A percentile compares a stretch with the other conserved stretches of the same genome.
These are phyloP conservation scores for Diplodus puntazzo DNA, from an alignment of 2,797 vertebrate species.

Conservation along the genomic window DNA sequence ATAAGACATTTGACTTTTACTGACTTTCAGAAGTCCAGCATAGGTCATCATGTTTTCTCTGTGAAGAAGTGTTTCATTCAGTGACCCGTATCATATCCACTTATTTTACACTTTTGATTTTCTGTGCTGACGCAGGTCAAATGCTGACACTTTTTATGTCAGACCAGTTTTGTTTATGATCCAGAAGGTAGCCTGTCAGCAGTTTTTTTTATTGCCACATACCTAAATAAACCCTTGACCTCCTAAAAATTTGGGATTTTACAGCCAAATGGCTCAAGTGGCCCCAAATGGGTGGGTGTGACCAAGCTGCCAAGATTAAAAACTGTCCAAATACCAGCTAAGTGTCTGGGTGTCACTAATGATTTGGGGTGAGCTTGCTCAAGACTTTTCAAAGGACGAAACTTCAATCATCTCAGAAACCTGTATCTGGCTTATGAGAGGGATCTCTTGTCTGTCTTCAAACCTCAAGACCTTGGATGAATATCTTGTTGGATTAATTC, in stretches of 20 bases:
- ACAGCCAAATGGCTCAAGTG: conserved; percentile 44
- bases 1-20: background rate
- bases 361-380: background rate
- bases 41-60: background rate
- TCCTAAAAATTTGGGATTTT: conserved; percentile 58
- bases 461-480: conserved; percentile 3
- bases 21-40: background rate
- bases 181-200: conserved; percentile 22
- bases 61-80: background rate
- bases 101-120: background rate
- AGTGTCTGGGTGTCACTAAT: conserved; percentile 18
- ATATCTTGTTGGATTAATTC: conserved; percentile 34
- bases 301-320: conserved; percentile 20
- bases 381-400: conserved; percentile 11
- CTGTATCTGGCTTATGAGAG: conserved; percentile 33
- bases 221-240: conserved; percentile 60
- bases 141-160: conserved; percentile 4
- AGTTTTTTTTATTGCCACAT: conserved; percentile 34
- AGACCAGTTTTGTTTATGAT: conserved; percentile 39
- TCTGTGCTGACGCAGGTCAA: conserved; percentile 11
- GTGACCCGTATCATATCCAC: background rate
- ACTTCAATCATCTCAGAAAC: conserved; percentile 23
- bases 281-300: conserved; percentile 5
- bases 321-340: conserved; percentile 32
- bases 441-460: conserved; percentile 6